Evolutionary conservation across 2,888 invertebrate genomes (phyloP), one percentile per base, ranked within the genome.

Genomic region (Hypomecis atomaria): DNA sequence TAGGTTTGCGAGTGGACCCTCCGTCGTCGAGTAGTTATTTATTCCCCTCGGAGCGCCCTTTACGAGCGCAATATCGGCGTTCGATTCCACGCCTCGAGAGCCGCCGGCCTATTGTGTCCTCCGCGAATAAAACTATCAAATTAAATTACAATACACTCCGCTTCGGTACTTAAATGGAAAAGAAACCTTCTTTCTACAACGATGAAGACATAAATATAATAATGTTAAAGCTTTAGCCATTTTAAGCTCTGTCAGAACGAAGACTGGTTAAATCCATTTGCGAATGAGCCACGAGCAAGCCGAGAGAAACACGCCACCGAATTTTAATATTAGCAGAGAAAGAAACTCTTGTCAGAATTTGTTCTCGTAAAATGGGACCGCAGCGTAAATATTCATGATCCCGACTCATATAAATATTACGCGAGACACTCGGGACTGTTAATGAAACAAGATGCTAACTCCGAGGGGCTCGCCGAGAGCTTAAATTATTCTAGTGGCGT

Each of bases 361-460:
- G 78, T 79, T 79, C 76, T 76, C 81, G 73, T 65, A 77, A 82
- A 82, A 76, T 73, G 69, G 69, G 73, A 70, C 73, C 77, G 75
- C 78, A 72, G 73, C 74, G 79, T 87, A 81, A 88, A 89, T 90
- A 90, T 90, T 90, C 89, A 90, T 89, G 86, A 84, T 82, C 73
- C 73, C 71, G 77, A 77, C 78, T 85, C 86, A 84, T 86, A 88
- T 87, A 87, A 87, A 89, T 87, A 88, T 88, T 81, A 81, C 78
- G 77, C 74, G 73, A 84, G 84, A 83, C 83, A 83, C 79, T 72
- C 76, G 78, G 76, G 72, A 57, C 82, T 78, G 84, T 78, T 90
- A 89, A 90, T 87, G 86, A 88, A 90, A 90, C 87, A 89, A 89
- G 87, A 89, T 87, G 87, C 86, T 86, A 85, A 88, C 86, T 84